Evolutionary conservation across 2,888 invertebrate species (phyloP).

Genomic region (Brachynemurus nebulosus): DNA sequence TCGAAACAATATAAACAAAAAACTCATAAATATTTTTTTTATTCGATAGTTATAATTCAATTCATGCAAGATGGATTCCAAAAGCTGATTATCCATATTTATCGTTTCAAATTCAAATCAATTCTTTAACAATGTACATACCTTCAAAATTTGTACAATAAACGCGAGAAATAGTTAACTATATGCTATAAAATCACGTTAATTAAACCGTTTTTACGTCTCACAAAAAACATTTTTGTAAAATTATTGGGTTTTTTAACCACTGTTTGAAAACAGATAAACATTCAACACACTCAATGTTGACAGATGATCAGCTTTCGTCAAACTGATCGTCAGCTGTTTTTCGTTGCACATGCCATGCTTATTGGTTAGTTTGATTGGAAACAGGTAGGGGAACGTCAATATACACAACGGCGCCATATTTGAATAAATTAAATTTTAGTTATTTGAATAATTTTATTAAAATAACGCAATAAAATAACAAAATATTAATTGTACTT

Average conservation of each 20-base stretch:
- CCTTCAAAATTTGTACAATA: not conserved
- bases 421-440: no score
- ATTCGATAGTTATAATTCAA: no score
- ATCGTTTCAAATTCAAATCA: no score
- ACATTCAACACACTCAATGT: conserved; percentile 10
- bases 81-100: conserved; percentile 4
- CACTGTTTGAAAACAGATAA: conserved; percentile 4
- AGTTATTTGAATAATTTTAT: no score
- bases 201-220: conserved; percentile 3
- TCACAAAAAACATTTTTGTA: conserved; percentile 8
- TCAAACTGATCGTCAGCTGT: conserved; percentile 26
- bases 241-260: not conserved
- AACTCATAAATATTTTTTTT: no score
- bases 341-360: conserved; percentile 18
- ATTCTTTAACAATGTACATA: not conserved
- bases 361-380: not conserved
- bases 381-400: conserved; percentile 5
- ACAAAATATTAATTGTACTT: no score
- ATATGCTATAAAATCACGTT: conserved; percentile 8
- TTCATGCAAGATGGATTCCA: conserved; percentile 5
- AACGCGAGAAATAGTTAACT: conserved; percentile 6
- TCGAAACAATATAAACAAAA: no score
- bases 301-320: conserved; percentile 22
- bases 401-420: no score
- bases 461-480: no score